Evolutionary conservation across 2,888 invertebrate species (phyloP).

Genomic region (Macaria liturata): DNA sequence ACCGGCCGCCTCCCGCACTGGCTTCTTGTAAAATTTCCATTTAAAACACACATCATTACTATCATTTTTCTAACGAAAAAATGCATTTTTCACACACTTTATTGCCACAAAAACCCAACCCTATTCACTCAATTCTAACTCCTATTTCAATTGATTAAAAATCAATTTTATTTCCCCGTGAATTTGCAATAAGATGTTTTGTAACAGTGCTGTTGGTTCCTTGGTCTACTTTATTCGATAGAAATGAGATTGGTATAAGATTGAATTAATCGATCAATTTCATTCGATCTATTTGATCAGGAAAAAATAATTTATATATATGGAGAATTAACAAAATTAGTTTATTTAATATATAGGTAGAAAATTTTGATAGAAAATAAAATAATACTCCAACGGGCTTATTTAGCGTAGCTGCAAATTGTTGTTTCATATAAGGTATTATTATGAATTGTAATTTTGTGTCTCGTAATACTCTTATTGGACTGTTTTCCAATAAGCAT

Average conservation of each 20-base stretch:
- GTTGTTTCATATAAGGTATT: too few relatives aligned
- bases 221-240: slow-evolving; percentile 77
- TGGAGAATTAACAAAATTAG: too few relatives aligned
- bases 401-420: too few relatives aligned
- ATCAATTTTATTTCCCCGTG: slow-evolving; percentile 37
- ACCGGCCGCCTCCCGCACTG: slow-evolving; percentile 67
- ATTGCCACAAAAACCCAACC: slow-evolving; percentile 41
- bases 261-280: slow-evolving; percentile 21
- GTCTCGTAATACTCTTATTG: too few relatives aligned
- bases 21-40: slow-evolving; percentile 80
- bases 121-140: slow-evolving; percentile 35
- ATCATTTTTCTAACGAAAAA: slow-evolving; percentile 81
- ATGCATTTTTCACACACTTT: slow-evolving; percentile 49
- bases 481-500: too few relatives aligned
- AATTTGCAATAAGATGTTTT: slow-evolving; percentile 49
- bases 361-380: too few relatives aligned
- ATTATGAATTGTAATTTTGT: too few relatives aligned
- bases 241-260: slow-evolving; percentile 53
- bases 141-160: slow-evolving; percentile 41
- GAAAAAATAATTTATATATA: not conserved
- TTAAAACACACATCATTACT: slow-evolving; percentile 77
- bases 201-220: slow-evolving; percentile 41
- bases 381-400: too few relatives aligned
- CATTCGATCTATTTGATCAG: not conserved
- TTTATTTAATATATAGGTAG: too few relatives aligned